Evolutionary conservation across 1,140 invertebrate genomes (phyloP), one percentile per base, ranked within the genome.

Genomic region (Nilaparvata lugens): DNA sequence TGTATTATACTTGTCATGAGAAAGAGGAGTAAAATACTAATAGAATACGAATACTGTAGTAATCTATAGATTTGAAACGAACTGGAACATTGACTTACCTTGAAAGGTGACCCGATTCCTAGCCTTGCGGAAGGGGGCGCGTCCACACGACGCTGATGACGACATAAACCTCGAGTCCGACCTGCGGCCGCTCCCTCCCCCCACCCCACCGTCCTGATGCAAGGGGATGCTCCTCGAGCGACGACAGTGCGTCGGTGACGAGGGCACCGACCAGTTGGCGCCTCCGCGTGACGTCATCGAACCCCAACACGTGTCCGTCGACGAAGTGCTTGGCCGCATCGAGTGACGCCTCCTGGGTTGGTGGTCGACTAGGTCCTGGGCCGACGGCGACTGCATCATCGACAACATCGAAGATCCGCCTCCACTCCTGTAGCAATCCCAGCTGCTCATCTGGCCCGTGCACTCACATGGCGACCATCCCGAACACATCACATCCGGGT

Each of bases 261-360:
- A 77, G 0, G 78, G 78, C 70, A 79, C 75, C 2, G 78, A 79
- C 74, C 76, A 79, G 19, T 73, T 75, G 9, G 72, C 72, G n/a
- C n/a, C n/a, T n/a, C n/a, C n/a, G 19, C 74, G 69, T 14, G 67
- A 70, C 11, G 67, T 71, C 4, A 69, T 68, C 14, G 72, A 63
- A 0, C 69, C 63, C 16, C 73, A 72, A 63, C 72, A 75, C 3
- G 75, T 73, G 48, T 78, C 76, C 60, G 76, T 73, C 0, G 76
- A 77, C 0, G 72, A 70, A 2, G 73, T 71, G 2, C 73, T 66
- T 16, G 66, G 66, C 60, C 64, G 64, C 64, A 67, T 65, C 31
- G 64, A 65, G 56, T 66, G 65, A 16, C 66, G 57, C 31, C 64
- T 62, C 42, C 58, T 62, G n/a, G 64, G 52, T 11, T 35, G 31